These are phyloP conservation scores for Maniola hyperantus DNA, from an alignment of 2,888 invertebrate species.

Conservation along the genomic window DNA sequence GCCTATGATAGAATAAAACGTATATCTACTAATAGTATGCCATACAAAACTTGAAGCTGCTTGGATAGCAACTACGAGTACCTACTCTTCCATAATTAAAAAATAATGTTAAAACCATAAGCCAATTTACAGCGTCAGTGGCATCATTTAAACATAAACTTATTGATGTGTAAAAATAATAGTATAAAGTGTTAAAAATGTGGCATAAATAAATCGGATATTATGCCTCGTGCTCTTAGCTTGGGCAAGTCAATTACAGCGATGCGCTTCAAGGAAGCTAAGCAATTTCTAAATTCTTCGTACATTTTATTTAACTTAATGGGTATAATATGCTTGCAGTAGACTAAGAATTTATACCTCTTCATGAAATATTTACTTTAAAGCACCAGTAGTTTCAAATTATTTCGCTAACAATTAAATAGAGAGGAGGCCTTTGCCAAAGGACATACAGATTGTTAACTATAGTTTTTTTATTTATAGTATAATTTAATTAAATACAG, in stretches of 20 bases:
- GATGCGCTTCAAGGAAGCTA: conserved; percentile 81
- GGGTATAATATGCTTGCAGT: conserved; percentile 77
- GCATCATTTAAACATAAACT: conserved; percentile 1
- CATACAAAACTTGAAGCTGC: too few relatives aligned
- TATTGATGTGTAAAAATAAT: conserved; percentile 17
- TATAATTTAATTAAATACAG: too few relatives aligned
- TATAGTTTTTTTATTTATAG: too few relatives aligned
- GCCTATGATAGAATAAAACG: too few relatives aligned
- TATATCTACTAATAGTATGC: too few relatives aligned
- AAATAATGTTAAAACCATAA: not conserved
- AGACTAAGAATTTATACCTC: conserved; percentile 77
- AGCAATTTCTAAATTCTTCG: conserved; percentile 82
- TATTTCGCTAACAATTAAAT: not conserved
- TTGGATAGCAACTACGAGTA: too few relatives aligned
- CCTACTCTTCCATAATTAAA: not conserved
- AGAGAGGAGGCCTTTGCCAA: not conserved
- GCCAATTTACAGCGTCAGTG: not conserved
- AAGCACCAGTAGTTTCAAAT: not conserved
- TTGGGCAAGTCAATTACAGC: conserved; percentile 77
- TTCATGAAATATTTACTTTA: conserved; percentile 19
- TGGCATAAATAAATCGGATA: conserved; percentile 71
- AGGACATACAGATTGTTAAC: not conserved
- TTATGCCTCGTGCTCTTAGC: conserved; percentile 71
- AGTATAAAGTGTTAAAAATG: conserved; percentile 43
- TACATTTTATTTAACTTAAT: conserved; percentile 81